Evolutionary conservation across 2,797 vertebrate species (phyloP).

Genomic region (Typhlichthys subterraneus): DNA sequence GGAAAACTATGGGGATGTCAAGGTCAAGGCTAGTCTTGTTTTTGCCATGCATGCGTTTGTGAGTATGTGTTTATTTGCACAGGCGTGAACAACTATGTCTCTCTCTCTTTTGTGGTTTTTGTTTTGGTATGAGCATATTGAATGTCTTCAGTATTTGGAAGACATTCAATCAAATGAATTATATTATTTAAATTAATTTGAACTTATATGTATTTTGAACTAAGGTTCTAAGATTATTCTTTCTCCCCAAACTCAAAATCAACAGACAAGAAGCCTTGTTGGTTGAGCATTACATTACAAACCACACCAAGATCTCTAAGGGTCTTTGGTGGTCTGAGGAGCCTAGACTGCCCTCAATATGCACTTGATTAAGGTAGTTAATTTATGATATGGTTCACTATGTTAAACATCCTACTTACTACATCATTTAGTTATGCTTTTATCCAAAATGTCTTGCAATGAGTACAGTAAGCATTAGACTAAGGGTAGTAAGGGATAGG

Average conservation of each 20-base stretch:
- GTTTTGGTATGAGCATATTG: constrained; percentile 37
- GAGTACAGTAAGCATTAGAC: too few species aligned
- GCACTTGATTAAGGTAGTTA: not conserved
- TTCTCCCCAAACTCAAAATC: not conserved
- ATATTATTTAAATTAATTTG: not conserved
- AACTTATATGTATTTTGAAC: not conserved
- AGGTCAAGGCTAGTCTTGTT: constrained; percentile 41
- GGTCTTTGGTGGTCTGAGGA: too few species aligned
- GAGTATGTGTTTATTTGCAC: constrained; percentile 7
- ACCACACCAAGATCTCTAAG: too few species aligned
- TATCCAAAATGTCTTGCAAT: too few species aligned
- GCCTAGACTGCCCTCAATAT: not conserved
- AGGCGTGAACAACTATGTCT: constrained; percentile 44
- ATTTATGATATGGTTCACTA: not conserved
- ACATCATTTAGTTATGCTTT: too few species aligned
- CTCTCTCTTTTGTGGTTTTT: constrained; percentile 35
- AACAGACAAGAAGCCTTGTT: not conserved
- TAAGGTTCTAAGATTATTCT: too few species aligned
- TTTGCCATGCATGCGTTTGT: constrained; percentile 29
- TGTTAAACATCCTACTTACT: too few species aligned
- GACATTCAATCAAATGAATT: not conserved
- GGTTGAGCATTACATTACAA: too few species aligned
- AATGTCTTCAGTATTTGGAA: constrained; percentile 6
- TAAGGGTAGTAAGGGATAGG: too few species aligned
- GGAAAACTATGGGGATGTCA: constrained; percentile 38